These are phyloP conservation scores for Thunnus maccoyii DNA, from an alignment of 2,113 vertebrate genomes.

Conservation along the genomic window DNA sequence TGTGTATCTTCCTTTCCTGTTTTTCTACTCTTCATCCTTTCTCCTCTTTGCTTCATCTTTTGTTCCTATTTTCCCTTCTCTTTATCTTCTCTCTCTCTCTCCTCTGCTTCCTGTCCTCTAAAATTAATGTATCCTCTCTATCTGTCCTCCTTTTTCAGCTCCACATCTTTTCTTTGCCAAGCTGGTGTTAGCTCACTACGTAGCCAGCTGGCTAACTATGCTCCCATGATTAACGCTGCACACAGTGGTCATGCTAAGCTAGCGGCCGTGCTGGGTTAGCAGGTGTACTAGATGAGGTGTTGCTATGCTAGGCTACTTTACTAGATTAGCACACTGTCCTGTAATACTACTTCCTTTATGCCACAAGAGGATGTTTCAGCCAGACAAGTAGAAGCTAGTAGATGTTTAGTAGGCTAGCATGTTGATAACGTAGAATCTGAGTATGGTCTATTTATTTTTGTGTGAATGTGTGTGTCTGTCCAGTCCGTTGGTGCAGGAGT, in stretches of 20 bases:
- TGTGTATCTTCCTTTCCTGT: neutral
- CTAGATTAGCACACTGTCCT: neutral
- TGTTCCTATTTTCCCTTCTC: neutral
- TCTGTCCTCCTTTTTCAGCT: no score
- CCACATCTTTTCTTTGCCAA: neutral
- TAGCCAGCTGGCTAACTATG: conserved; percentile 30
- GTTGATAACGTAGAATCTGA: neutral
- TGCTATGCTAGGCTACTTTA: conserved; percentile 17
- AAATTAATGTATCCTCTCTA: no score
- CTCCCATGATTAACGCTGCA: conserved; percentile 4
- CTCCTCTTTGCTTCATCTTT: neutral
- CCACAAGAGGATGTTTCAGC: conserved; percentile 64
- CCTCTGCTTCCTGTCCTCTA: no score
- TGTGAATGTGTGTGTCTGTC: conserved; percentile 17
- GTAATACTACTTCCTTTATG: neutral
- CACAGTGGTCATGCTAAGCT: conserved; percentile 10
- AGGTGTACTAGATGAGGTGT: conserved; percentile 6
- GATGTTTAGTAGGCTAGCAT: neutral
- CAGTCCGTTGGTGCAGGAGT: conserved; percentile 3
- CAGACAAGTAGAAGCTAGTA: conserved; percentile 35
- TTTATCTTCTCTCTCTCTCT: neutral
- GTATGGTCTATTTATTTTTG: conserved; percentile 7
- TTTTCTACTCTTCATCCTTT: neutral
- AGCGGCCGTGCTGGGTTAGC: conserved; percentile 21
- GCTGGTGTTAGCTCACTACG: conserved; percentile 30